Conservation (phyloP, 2,113 vertebrate genomes). For the Rhodinocichla rosea region DNA sequence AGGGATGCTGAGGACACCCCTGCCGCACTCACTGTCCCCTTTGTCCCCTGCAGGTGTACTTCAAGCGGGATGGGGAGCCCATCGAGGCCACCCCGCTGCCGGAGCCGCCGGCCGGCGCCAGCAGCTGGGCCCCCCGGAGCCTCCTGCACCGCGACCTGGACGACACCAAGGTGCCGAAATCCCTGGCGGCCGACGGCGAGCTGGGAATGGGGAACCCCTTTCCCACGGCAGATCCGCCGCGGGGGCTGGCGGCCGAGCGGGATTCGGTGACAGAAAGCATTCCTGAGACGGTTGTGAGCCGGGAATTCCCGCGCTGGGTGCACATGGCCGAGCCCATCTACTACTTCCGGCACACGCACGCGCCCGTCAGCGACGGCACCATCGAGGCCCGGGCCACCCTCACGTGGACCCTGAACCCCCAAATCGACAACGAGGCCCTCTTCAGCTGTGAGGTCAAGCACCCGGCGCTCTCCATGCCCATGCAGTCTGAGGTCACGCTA, state of each 20-base stretch:
- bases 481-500: conserved; percentile 91
- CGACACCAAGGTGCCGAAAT: conserved; percentile 86
- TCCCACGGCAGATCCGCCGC: conserved; percentile 72
- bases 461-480: conserved; percentile 93
- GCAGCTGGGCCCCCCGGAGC: conserved; percentile 67
- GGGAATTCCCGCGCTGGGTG: conserved; percentile 93
- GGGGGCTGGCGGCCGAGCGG: conserved; percentile 68
- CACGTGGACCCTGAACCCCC: conserved; percentile 92
- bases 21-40: fast-evolving
- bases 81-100: conserved; percentile 83
- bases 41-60: conserved; percentile 81
- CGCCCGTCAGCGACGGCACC: conserved; percentile 80
- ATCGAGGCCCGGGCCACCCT: conserved; percentile 87
- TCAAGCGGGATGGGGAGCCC: conserved; percentile 88
- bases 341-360: conserved; percentile 81
- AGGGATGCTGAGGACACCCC: fast-evolving
- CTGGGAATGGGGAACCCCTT: conserved; percentile 44
- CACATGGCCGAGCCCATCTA: conserved; percentile 86
- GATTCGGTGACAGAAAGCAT: conserved; percentile 79
- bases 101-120: conserved; percentile 65
- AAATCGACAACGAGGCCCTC: conserved; percentile 90
- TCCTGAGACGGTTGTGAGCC: conserved; percentile 90
- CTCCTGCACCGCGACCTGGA: conserved; percentile 83
- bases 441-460: conserved; percentile 97
- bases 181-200: conserved; percentile 74